Evolutionary conservation across 2,888 invertebrate species (phyloP), one percentile per base, ranked within the genome.

Genomic region (Coelopa pilipes): DNA sequence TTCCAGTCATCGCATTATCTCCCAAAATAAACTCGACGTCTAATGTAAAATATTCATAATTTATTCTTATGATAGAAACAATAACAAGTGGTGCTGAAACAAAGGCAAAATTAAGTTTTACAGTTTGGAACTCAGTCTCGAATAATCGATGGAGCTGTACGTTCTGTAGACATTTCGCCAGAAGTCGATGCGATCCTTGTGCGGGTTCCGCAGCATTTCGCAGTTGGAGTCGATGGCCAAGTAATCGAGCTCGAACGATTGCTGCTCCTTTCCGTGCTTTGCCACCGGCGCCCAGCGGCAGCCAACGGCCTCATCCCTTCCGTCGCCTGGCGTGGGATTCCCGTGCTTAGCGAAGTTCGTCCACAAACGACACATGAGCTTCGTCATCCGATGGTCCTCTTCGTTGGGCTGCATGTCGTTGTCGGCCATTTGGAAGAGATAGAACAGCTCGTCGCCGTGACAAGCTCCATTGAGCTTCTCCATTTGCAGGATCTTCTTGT

Each of bases 291-390:
- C 75, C 87, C 87, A 87, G 21, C 63, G 68, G 55, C 78, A 80
- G 47, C 76, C 75, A n/a, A 79, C 62, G 4, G 74, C 47, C 11
- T 65, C 34, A n/a, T 21, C 1, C 3, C 77, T 71, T 13, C 72
- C 75, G 19, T 67, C 73, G 0, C 75, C 66, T 5, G 86, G 85
- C 15, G 86, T 85, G 0, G 88, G 88, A 70, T 87, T 84, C 88
- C 90, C 89, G 79, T 84, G 84, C 81, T 89, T 90, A 0, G 92
- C 92, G 82, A 92, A 92, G 79, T 92, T 91, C 0, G 91, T 89
- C 92, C 92, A 92, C 85, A 92, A 84, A 21, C 87, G 82, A n/a
- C 89, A 87, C 80, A 92, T 84, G 45, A 87, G 86, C 34, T 88
- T 83, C 7, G 89, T 85, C 11, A 90, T 86, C 24, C 77, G 75